Conservation (phyloP, 2,888 invertebrate species). For the Dasysyrphus albostriatus region DNA sequence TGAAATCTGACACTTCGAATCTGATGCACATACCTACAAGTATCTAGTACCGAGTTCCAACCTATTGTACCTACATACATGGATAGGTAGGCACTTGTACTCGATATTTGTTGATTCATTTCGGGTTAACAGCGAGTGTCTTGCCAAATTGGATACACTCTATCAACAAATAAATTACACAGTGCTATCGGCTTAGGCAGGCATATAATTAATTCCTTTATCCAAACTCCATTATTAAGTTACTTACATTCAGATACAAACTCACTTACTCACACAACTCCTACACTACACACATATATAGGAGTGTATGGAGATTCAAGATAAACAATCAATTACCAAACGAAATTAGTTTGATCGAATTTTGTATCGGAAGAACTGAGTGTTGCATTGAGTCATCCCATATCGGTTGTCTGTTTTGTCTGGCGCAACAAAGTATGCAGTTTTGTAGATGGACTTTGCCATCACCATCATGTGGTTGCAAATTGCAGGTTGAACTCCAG, state of each 20-base stretch:
- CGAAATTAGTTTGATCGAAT: conserved; percentile 56
- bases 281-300: neutral
- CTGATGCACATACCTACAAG: neutral
- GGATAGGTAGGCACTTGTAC: neutral
- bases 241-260: neutral
- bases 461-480: neutral
- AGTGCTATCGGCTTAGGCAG: neutral
- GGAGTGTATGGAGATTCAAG: neutral
- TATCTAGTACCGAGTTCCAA: neutral
- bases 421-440: conserved; percentile 32
- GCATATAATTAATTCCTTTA: conserved; percentile 50
- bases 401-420: neutral
- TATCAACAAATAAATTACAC: conserved; percentile 51
- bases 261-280: neutral
- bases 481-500: neutral
- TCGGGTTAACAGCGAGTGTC: conserved; percentile 17
- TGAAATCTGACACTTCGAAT: conserved; percentile 3
- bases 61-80: neutral
- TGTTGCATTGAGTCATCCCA: neutral
- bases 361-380: conserved; percentile 5
- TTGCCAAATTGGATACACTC: conserved; percentile 28
- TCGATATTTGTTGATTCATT: conserved; percentile 14
- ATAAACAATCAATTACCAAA: conserved; percentile 60
- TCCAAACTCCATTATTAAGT: conserved; percentile 3
- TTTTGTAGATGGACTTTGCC: neutral